Conservation (phyloP, 2,888 invertebrate genomes). For the Tetropium fuscum region DNA sequence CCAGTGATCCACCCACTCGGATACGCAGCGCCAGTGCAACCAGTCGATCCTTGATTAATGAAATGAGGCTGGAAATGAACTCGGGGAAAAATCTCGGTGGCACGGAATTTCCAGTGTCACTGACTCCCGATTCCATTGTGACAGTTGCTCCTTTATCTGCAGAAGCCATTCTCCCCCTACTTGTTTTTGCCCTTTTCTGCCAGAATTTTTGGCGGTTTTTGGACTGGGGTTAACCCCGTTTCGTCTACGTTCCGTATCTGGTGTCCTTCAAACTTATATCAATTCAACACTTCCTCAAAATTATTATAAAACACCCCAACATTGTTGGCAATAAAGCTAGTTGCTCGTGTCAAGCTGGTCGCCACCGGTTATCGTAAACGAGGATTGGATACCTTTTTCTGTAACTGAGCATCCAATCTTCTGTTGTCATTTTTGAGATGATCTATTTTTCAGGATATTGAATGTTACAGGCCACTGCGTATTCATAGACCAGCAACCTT, state of each 20-base stretch:
- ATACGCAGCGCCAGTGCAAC: slow-evolving; percentile 39
- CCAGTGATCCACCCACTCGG: slow-evolving; percentile 52
- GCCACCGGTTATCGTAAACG: slow-evolving; percentile 48
- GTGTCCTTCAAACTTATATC: slow-evolving; percentile 25
- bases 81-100: slow-evolving; percentile 44
- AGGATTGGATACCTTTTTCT: slow-evolving; percentile 25
- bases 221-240: slow-evolving; percentile 50
- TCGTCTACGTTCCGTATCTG: slow-evolving; percentile 52
- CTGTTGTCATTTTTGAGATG: slow-evolving; percentile 28
- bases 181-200: slow-evolving; percentile 50
- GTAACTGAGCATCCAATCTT: slow-evolving; percentile 34
- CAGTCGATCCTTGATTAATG: slow-evolving; percentile 41
- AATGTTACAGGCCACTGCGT: slow-evolving; percentile 44
- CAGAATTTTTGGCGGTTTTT: slow-evolving; percentile 48
- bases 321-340: slow-evolving; percentile 48
- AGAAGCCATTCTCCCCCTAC: slow-evolving; percentile 40
- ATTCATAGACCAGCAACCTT: slow-evolving; percentile 33
- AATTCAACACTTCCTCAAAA: slow-evolving; percentile 9
- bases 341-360: slow-evolving; percentile 50
- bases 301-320: slow-evolving; percentile 42
- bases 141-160: slow-evolving; percentile 42
- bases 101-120: slow-evolving; percentile 38
- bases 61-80: slow-evolving; percentile 43
- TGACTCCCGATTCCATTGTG: slow-evolving; percentile 43
- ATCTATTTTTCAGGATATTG: slow-evolving; percentile 41